Base-by-base conservation (phyloP, 1,140 invertebrate genomes). In the Palaemon carinicauda region DNA sequence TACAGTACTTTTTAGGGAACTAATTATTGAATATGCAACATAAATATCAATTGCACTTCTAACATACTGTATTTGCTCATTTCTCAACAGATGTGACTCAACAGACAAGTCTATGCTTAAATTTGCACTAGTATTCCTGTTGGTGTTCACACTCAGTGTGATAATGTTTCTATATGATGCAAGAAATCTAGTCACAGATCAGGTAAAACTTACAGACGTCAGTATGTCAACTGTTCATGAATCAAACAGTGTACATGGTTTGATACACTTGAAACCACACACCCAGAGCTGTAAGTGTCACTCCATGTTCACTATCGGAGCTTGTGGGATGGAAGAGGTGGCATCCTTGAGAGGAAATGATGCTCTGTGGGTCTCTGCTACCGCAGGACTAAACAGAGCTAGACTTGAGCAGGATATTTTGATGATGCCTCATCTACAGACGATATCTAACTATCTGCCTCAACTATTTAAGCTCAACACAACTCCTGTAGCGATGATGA, bases 251-350 rank as follows among this genome's bases (percentile, higher is more conserved):
- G 7, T 21, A 0, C 56, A 10, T 9, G 19, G 24, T 27, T 27
- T 27, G 56, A 15, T 5, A 10, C 24, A 27, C 56, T 60, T n/a
- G 56, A 21, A 27, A n/a, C 19, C 10, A 1, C 50, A 24, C n/a
- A 53, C 82, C 9, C 17, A 54, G 19, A 54, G 15, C 24, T 88
- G 87, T 31, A n/a, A 29, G 21, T 88, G 87, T 24, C 51, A 51
- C 27, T 80, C 87, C 4, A 17, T 84, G 52, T 88, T 88, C 65
- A 88, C 74, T 1, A 80, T 88, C 14, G 87, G 81, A 0, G 87
- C 52, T n/a, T 88, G 87, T 51, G 79, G 81, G 19, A n/a, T 80
- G n/a, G 73, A 69, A 24, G 19, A 9, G 24, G 84, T 80, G 65
- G 71, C 51, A 0, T 53, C 21, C 14, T 5, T 60, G 82, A 21